A percentile compares a stretch with the other conserved stretches of the same genome.
Conservation (phyloP, 2,888 invertebrate species). For the Tenthredo notha region DNA sequence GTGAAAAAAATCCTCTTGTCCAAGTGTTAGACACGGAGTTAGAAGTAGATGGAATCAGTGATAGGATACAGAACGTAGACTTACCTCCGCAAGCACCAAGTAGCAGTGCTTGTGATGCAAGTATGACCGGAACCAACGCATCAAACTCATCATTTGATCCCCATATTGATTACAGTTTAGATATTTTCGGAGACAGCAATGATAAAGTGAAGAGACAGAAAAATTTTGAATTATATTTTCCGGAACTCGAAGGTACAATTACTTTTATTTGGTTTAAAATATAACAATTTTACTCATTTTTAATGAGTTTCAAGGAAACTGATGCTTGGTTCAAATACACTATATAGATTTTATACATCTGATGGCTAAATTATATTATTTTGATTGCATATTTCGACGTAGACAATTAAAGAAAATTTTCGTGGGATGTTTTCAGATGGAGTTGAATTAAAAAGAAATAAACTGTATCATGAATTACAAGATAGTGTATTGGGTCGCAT, state of each 20-base stretch:
- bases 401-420: neutral
- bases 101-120: constrained; percentile 8
- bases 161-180: neutral
- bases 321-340: constrained; percentile 4
- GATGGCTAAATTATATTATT: constrained; percentile 9
- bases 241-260: constrained; percentile 5
- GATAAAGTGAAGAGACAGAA: constrained; percentile 1
- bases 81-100: constrained; percentile 20
- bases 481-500: too few relatives aligned
- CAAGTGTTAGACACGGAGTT: constrained; percentile 26
- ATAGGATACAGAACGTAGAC: constrained; percentile 7
- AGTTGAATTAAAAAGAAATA: constrained; percentile 5
- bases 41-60: neutral
- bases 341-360: neutral
- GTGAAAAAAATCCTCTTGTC: constrained; percentile 14
- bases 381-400: neutral
- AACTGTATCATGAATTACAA: neutral
- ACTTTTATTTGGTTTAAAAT: neutral
- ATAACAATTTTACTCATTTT: constrained; percentile 6
- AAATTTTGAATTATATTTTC: constrained; percentile 11
- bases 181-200: constrained; percentile 21
- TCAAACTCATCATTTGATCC: neutral
- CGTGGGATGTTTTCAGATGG: neutral
- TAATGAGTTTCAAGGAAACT: neutral
- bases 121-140: neutral